Evolutionary conservation across 2,797 vertebrate genomes (phyloP).

Genomic region (Chaunax sp.): DNA sequence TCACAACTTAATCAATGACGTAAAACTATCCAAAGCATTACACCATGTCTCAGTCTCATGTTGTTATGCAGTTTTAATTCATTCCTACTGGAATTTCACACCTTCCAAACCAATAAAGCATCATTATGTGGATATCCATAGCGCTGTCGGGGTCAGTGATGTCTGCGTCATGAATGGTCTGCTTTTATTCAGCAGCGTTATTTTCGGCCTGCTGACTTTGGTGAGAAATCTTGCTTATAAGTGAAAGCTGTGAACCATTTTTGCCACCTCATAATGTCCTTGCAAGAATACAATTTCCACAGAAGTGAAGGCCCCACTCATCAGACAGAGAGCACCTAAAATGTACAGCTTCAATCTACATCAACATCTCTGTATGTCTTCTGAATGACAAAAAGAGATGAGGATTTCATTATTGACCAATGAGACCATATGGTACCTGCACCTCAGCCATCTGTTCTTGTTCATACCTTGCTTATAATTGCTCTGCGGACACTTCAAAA

Average conservation of each 20-base stretch:
- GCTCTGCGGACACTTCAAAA: background rate
- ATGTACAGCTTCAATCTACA: background rate
- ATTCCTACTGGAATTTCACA: constrained; percentile 29
- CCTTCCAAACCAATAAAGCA: constrained; percentile 16
- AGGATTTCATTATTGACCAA: background rate
- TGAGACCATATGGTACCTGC: background rate
- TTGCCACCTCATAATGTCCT: background rate
- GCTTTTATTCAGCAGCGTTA: constrained; percentile 1
- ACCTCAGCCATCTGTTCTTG: background rate
- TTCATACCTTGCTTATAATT: background rate
- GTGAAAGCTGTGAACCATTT: constrained; percentile 3
- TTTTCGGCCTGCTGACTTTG: constrained; percentile 2
- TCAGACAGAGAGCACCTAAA: background rate
- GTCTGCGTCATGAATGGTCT: background rate
- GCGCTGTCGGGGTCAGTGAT: background rate
- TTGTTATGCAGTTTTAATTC: constrained; percentile 32
- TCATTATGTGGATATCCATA: constrained; percentile 20
- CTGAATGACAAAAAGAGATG: background rate
- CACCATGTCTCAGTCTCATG: constrained; percentile 33
- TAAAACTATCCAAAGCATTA: constrained; percentile 7
- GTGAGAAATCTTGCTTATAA: constrained; percentile 6
- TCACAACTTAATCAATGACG: constrained; percentile 33
- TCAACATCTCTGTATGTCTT: background rate
- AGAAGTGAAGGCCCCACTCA: background rate
- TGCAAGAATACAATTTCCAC: background rate